Percentiles rank a stretch among this genome's conserved stretches.
Evolutionary conservation across 1,140 invertebrate species (phyloP).

Genomic region (Drusus annulatus): DNA sequence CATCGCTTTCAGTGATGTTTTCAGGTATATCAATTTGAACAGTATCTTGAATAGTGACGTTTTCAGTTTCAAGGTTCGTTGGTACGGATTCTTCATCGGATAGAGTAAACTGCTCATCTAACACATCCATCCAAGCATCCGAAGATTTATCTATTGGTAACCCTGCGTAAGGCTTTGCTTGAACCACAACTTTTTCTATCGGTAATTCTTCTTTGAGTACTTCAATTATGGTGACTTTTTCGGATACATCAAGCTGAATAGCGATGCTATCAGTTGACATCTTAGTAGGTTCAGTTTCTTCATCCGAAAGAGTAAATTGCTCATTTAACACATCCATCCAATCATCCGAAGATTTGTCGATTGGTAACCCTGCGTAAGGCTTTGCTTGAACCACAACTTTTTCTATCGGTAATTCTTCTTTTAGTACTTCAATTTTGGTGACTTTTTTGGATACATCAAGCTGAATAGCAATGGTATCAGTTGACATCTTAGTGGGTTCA

Average conservation of each 20-base stretch:
- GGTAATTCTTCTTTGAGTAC: background rate
- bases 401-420: background rate
- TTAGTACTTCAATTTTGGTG: background rate
- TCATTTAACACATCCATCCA: conserved; percentile 73
- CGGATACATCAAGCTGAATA: no score
- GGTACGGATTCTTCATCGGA: conserved; percentile 58
- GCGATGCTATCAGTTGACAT: no score
- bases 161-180: conserved; percentile 58
- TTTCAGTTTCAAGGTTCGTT: no score
- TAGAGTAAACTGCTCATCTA: conserved; percentile 72
- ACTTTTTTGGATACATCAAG: background rate
- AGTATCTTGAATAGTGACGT: no score
- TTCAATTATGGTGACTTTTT: background rate
- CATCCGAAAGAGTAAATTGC: conserved; percentile 69
- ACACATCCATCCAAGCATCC: conserved; percentile 70
- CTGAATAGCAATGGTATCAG: background rate
- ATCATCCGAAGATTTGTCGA: conserved; percentile 68
- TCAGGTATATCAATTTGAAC: no score
- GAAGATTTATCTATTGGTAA: conserved; percentile 69
- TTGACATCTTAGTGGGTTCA: conserved; percentile 52
- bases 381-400: background rate
- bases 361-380: conserved; percentile 63
- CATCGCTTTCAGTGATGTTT: no score
- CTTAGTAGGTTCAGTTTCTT: conserved; percentile 51
- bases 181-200: background rate